Conservation (phyloP, 2,888 invertebrate species). For the Limenitis camilla region DNA sequence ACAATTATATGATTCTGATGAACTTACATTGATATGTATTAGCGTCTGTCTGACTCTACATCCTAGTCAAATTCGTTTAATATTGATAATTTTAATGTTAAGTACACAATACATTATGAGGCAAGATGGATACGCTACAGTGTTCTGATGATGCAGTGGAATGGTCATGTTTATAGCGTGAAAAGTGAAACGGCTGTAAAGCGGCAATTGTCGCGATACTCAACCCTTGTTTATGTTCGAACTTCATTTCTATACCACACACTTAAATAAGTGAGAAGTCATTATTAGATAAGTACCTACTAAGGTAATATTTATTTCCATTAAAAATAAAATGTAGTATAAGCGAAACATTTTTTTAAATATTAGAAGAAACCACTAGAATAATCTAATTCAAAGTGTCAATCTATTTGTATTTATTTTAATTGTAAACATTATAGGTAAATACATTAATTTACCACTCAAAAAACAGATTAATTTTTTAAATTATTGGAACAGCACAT, state of each 20-base stretch:
- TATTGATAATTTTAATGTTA: neutral
- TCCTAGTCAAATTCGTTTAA: neutral
- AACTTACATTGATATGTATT: neutral
- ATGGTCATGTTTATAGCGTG: conserved; percentile 45
- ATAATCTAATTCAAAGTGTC: too few relatives aligned
- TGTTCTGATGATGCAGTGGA: conserved; percentile 16
- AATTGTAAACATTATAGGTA: too few relatives aligned
- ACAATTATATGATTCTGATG: conserved; percentile 8
- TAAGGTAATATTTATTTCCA: neutral
- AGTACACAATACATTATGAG: neutral
- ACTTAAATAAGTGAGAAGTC: neutral
- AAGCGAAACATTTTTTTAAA: too few relatives aligned
- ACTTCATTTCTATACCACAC: conserved; percentile 29
- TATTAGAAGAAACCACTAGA: too few relatives aligned
- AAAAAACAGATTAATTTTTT: too few relatives aligned
- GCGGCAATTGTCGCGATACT: conserved; percentile 46
- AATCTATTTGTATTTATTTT: too few relatives aligned
- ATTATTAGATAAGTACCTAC: neutral
- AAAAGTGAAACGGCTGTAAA: conserved; percentile 59
- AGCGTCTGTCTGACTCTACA: neutral
- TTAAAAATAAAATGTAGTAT: too few relatives aligned
- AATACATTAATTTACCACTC: too few relatives aligned
- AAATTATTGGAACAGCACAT: too few relatives aligned
- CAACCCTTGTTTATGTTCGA: conserved; percentile 35
- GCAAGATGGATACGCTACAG: neutral